A percentile compares a stretch with the other conserved stretches of the same genome.
These are phyloP conservation scores for Drosophila miranda DNA, from an alignment of 1,140 invertebrate genomes.

Conservation along the genomic window DNA sequence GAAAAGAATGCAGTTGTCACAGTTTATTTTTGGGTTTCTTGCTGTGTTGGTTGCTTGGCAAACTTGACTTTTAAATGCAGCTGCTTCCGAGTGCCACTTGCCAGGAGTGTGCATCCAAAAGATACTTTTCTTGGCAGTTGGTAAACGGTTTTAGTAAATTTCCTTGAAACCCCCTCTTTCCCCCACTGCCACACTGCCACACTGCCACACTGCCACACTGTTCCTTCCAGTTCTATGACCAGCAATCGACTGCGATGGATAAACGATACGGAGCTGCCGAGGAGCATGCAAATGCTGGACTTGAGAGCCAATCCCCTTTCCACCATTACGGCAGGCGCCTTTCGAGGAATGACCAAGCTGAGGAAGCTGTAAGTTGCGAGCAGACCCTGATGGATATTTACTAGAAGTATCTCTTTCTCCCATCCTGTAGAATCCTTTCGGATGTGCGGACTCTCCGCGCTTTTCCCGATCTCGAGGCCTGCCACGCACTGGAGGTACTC, in stretches of 20 bases:
- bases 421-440: slow-evolving; percentile 88
- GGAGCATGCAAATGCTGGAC: slow-evolving; percentile 86
- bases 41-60: slow-evolving; percentile 43
- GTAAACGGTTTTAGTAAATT: slow-evolving; percentile 41
- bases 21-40: slow-evolving; percentile 43
- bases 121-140: slow-evolving; percentile 59
- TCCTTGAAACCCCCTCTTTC: neutral
- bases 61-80: slow-evolving; percentile 72
- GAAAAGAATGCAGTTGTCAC: slow-evolving; percentile 56
- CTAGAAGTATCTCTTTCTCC: neutral
- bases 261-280: slow-evolving; percentile 85
- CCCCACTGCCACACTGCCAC: neutral
- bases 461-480: slow-evolving; percentile 92
- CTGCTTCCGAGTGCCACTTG: slow-evolving; percentile 69
- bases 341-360: slow-evolving; percentile 86
- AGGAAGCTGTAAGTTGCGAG: slow-evolving; percentile 88
- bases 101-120: slow-evolving; percentile 47
- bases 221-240: slow-evolving; percentile 84
- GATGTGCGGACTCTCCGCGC: slow-evolving; percentile 90
- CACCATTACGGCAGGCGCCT: slow-evolving; percentile 86
- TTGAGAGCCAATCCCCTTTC: slow-evolving; percentile 88
- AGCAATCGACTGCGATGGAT: slow-evolving; percentile 88
- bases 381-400: no score
- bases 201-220: neutral
- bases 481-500: slow-evolving; percentile 89